A percentile compares a stretch with the other conserved stretches of the same genome.
Evolutionary conservation across 2,113 vertebrate genomes (phyloP).

Genomic region (Myiozetetes cayanensis): DNA sequence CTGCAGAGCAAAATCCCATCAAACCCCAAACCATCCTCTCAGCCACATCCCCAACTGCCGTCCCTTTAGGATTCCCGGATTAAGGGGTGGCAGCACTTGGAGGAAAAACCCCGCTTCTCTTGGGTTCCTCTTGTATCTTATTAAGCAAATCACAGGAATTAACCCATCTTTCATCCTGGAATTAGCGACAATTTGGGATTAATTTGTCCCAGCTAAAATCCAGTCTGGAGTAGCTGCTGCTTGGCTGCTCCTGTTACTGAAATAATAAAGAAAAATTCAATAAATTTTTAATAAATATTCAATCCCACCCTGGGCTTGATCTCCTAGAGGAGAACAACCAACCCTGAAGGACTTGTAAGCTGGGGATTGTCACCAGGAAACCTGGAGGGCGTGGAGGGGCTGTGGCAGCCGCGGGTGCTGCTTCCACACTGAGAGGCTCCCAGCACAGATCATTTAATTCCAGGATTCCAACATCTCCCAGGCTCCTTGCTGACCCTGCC

Average conservation of each 20-base stretch:
- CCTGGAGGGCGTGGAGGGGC: too few species aligned
- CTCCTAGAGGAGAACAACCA: not conserved
- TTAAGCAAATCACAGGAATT: not conserved
- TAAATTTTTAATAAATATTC: not conserved
- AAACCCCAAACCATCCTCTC: not conserved
- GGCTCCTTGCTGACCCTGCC: too few species aligned
- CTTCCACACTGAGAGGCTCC: too few species aligned
- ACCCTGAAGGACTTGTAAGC: too few species aligned
- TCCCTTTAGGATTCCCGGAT: slow-evolving; percentile 61
- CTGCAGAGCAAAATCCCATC: slow-evolving; percentile 19
- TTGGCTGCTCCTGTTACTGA: not conserved
- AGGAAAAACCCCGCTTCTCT: not conserved
- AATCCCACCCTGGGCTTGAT: not conserved
- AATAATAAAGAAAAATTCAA: too few species aligned
- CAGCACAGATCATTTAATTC: too few species aligned
- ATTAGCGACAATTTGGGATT: not conserved
- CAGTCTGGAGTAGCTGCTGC: not conserved
- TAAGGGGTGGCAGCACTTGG: not conserved
- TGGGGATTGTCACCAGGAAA: too few species aligned
- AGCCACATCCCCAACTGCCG: slow-evolving; percentile 26
- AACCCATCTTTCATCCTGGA: not conserved
- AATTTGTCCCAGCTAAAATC: not conserved
- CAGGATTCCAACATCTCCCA: too few species aligned
- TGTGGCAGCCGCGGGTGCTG: too few species aligned
- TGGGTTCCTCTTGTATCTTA: not conserved